Conservation (phyloP, 2,113 vertebrate species). For the Tachysurus fulvidraco region DNA sequence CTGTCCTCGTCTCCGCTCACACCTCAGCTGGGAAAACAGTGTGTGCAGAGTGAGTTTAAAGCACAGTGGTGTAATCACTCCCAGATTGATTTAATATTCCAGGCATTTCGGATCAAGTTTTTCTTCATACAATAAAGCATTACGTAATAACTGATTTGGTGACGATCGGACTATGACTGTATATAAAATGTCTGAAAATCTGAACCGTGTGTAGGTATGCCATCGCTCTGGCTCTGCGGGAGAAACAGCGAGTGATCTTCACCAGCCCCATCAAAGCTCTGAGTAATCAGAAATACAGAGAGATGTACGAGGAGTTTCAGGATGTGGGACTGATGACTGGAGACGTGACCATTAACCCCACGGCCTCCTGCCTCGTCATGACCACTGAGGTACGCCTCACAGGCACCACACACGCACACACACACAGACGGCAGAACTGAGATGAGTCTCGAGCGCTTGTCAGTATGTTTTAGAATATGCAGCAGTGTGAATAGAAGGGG, state of each 20-base stretch:
- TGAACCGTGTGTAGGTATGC: conserved; percentile 81
- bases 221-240: conserved; percentile 90
- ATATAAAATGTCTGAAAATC: neutral
- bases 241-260: conserved; percentile 98
- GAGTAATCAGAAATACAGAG: conserved; percentile 98
- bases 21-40: conserved; percentile 99
- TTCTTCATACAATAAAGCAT: no score
- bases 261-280: conserved; percentile 98
- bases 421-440: neutral
- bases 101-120: no score
- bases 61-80: no score
- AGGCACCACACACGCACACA: neutral
- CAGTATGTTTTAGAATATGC: neutral
- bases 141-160: neutral
- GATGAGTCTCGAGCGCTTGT: neutral
- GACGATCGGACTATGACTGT: neutral
- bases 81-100: no score
- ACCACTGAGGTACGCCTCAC: conserved; percentile 86
- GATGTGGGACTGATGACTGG: conserved; percentile 98
- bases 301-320: conserved; percentile 99
- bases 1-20: conserved; percentile 95
- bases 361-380: conserved; percentile 97
- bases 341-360: conserved; percentile 98
- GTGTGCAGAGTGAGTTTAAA: conserved; percentile 92
- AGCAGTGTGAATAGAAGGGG: neutral